Evolutionary conservation across 2,888 invertebrate genomes (phyloP), one percentile per base, ranked within the genome.

Genomic region (Malthinus seriepunctatus): DNA sequence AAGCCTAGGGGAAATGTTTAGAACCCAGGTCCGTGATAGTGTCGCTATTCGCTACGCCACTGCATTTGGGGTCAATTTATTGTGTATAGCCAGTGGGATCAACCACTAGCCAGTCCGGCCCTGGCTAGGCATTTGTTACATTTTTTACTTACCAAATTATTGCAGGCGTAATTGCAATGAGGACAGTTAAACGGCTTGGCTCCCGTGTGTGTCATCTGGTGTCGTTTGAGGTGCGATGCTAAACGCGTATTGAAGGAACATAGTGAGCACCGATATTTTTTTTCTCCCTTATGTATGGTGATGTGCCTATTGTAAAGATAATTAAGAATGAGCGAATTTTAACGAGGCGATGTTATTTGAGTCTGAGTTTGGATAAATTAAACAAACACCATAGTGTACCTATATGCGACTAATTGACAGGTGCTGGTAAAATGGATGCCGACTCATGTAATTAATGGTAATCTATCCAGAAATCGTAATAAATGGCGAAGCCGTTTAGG

Each of bases 171-270:
- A 23, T 80, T 70, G 74, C 96, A 97, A 74, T 93, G 87, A 0
- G 91, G 91, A 78, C 97, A 97, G 51, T 83, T 83, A 78, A 90
- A 95, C 0, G 95, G 94, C 74, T 92, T 93, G 32, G 86, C 83
- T 3, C 91, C 91, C 3, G 88, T 88, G 75, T 95, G 95, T 15
- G 89, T 83, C 3, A 89, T 83, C 74, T 88, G 80, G 76, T 96
- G 96, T 46, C 94, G 84, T 71, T 86, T 88, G 68, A 96, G 78
- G 74, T 91, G 90, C 23, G 87, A 84, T 6, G 84, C 79, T 61
- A 86, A 82, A 66, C 86, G 84, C 10, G 87, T 84, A 63, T 83
- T 83, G 76, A 92, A 95, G 1, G 82, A 72, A 71, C 95, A 95
- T 8, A 84, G 78, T 31, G 81, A 76, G 73, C 93, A 93, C 42